phyloP scores from a whole-genome alignment of 1,140 invertebrate species.

The Drosophila nigrodunni region DNA sequence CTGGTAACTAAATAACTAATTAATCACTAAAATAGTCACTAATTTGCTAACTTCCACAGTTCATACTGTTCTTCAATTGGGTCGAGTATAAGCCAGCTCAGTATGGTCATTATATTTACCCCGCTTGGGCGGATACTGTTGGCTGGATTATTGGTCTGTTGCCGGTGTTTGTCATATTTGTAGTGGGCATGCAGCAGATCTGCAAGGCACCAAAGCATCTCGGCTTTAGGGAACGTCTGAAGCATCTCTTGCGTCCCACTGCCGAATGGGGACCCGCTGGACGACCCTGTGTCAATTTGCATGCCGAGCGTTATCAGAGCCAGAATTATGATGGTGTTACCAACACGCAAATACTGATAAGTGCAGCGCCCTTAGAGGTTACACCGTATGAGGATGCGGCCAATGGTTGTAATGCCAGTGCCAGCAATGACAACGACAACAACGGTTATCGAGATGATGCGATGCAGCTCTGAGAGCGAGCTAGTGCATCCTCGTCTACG shows the following conservation, averaged over 20 bases:
- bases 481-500: slow-evolving; percentile 54
- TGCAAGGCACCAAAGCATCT: slow-evolving; percentile 86
- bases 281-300: slow-evolving; percentile 76
- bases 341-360: slow-evolving; percentile 86
- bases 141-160: slow-evolving; percentile 91
- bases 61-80: slow-evolving; percentile 93
- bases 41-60: slow-evolving; percentile 85
- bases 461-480: slow-evolving; percentile 80
- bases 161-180: slow-evolving; percentile 89
- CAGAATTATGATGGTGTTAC: slow-evolving; percentile 85
- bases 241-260: slow-evolving; percentile 77
- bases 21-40: background rate
- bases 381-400: slow-evolving; percentile 54
- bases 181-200: slow-evolving; percentile 88
- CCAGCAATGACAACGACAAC: slow-evolving; percentile 32
- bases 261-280: slow-evolving; percentile 85
- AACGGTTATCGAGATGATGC: slow-evolving; percentile 59
- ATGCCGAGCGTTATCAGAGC: slow-evolving; percentile 77
- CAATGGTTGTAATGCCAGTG: slow-evolving; percentile 30
- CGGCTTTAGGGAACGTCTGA: slow-evolving; percentile 86
- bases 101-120: slow-evolving; percentile 91
- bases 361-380: slow-evolving; percentile 84
- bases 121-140: slow-evolving; percentile 91
- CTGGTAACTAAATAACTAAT: slow-evolving; percentile 84
- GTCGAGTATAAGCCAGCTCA: slow-evolving; percentile 91